Percentiles rank a stretch among this genome's conserved stretches.
phyloP scores from a whole-genome alignment of 2,888 invertebrate species.

The Lathronympha strigana region DNA sequence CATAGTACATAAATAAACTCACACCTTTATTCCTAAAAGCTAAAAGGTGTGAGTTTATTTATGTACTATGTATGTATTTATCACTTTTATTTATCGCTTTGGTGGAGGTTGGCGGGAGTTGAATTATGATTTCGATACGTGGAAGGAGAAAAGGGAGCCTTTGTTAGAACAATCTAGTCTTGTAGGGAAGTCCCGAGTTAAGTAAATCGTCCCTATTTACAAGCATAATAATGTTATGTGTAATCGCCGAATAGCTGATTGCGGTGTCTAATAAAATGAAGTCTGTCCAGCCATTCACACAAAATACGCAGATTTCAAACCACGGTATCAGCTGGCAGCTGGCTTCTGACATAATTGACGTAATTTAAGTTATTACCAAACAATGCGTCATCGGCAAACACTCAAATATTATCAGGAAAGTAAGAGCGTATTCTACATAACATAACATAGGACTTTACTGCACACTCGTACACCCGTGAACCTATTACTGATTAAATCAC shows the following conservation, averaged over 20 bases:
- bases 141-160: no score
- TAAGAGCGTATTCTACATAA: conserved; percentile 1
- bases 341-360: conserved; percentile 47
- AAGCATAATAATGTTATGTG: no score
- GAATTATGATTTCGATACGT: no score
- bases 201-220: no score
- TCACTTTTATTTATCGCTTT: no score
- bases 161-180: no score
- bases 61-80: no score
- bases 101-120: no score
- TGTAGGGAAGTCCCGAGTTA: no score
- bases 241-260: neutral
- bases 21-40: no score
- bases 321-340: conserved; percentile 63
- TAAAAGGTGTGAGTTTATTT: no score
- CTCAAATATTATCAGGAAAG: conserved; percentile 16
- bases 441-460: neutral
- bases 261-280: neutral
- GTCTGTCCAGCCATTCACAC: conserved; percentile 67
- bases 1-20: no score
- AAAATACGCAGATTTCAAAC: conserved; percentile 67
- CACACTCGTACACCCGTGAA: neutral
- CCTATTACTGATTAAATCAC: neutral
- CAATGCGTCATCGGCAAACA: conserved; percentile 17
- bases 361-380: conserved; percentile 26